These are phyloP conservation scores for Gorsachius goisagi DNA, from an alignment of 2,113 vertebrate species.

Conservation along the genomic window DNA sequence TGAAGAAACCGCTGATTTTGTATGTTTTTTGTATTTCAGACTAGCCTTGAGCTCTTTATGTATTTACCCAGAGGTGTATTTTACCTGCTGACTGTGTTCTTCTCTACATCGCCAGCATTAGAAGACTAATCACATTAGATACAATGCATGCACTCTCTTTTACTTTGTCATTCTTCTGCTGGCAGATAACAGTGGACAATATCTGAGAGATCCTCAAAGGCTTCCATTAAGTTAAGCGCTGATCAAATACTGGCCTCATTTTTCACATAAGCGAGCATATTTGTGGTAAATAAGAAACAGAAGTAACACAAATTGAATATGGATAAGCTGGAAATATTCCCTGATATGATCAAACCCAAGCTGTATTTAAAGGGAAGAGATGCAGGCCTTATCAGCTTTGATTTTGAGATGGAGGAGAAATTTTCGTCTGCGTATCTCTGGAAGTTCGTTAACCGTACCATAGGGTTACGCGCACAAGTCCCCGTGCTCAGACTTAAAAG, in stretches of 20 bases:
- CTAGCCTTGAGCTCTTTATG: background rate
- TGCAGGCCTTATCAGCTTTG: background rate
- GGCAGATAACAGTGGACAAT: background rate
- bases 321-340: background rate
- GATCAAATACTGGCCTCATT: background rate
- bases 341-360: background rate
- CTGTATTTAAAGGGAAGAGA: background rate
- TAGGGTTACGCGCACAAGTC: background rate
- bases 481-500: background rate
- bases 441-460: background rate
- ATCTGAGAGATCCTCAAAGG: background rate
- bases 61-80: background rate
- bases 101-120: background rate
- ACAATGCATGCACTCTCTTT: background rate
- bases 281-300: background rate
- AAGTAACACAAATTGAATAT: background rate
- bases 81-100: background rate
- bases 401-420: background rate
- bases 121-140: background rate
- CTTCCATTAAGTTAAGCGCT: background rate
- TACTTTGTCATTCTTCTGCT: background rate
- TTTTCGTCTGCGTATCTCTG: fast-evolving
- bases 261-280: background rate
- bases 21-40: background rate
- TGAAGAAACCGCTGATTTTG: background rate